A percentile compares a stretch with the other conserved stretches of the same genome.
Conservation (phyloP, 1,140 invertebrate genomes). For the Hestina assimilis region DNA sequence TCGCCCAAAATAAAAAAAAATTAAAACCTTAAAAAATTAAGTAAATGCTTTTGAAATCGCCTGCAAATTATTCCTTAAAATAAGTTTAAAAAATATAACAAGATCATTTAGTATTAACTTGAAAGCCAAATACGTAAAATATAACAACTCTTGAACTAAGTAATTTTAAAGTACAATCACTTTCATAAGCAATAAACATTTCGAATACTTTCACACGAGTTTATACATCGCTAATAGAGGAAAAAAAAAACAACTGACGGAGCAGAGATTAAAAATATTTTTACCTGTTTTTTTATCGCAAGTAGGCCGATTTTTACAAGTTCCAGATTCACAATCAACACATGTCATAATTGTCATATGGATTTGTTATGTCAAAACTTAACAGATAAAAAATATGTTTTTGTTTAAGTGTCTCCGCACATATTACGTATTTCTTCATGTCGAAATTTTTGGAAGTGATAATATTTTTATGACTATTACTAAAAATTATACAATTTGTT, state of each 20-base stretch:
- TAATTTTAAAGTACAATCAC: conserved; percentile 7
- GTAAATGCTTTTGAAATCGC: too few species aligned
- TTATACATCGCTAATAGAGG: neutral
- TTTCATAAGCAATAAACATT: conserved; percentile 16
- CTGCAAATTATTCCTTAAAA: too few species aligned
- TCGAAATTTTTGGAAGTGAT: too few species aligned
- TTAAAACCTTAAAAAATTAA: too few species aligned
- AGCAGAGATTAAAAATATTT: neutral
- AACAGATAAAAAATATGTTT: neutral
- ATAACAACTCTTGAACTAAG: neutral
- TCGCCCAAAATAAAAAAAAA: too few species aligned
- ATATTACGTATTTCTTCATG: too few species aligned
- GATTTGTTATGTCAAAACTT: neutral
- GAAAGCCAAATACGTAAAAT: neutral
- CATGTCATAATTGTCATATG: neutral
- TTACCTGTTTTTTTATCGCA: neutral
- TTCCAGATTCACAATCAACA: neutral
- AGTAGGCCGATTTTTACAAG: neutral
- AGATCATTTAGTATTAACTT: too few species aligned
- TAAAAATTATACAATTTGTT: too few species aligned
- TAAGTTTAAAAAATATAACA: too few species aligned
- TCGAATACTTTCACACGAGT: conserved; percentile 10
- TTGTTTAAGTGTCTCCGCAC: too few species aligned
- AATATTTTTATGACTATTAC: too few species aligned
- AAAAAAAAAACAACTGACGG: conserved; percentile 1